Evolutionary conservation across 2,797 vertebrate species (phyloP).

Genomic region (Petrocephalus sullivani): DNA sequence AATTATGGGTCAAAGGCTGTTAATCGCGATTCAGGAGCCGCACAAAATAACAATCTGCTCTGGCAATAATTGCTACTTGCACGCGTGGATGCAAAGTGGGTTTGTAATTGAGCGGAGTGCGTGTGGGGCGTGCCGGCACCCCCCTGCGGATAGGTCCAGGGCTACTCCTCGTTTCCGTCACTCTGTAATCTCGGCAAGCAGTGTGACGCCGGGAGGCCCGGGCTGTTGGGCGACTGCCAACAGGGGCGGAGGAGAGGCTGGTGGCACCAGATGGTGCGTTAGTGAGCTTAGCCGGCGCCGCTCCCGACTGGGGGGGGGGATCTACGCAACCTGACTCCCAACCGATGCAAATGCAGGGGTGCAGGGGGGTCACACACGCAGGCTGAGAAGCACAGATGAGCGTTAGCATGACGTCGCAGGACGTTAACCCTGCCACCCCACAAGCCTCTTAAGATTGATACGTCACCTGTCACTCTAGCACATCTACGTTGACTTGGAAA

Average conservation of each 20-base stretch:
- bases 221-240: not conserved
- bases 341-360: not conserved
- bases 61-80: not conserved
- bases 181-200: slow-evolving; percentile 51
- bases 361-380: not conserved
- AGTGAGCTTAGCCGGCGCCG: slow-evolving; percentile 50
- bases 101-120: not conserved
- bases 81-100: not conserved
- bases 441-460: not conserved
- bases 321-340: not conserved
- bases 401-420: not conserved
- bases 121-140: not conserved
- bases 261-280: slow-evolving; percentile 58
- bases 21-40: not conserved
- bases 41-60: slow-evolving; percentile 1
- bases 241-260: not conserved
- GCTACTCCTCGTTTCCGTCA: not conserved
- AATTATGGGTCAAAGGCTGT: not conserved
- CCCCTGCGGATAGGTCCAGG: not conserved
- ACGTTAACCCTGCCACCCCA: not conserved
- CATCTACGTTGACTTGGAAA: not conserved
- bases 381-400: not conserved
- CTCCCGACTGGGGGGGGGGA: slow-evolving; percentile 43
- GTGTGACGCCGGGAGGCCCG: slow-evolving; percentile 41
- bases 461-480: not conserved